Conservation (phyloP, 2,113 vertebrate species). For the Canis aureus region DNA sequence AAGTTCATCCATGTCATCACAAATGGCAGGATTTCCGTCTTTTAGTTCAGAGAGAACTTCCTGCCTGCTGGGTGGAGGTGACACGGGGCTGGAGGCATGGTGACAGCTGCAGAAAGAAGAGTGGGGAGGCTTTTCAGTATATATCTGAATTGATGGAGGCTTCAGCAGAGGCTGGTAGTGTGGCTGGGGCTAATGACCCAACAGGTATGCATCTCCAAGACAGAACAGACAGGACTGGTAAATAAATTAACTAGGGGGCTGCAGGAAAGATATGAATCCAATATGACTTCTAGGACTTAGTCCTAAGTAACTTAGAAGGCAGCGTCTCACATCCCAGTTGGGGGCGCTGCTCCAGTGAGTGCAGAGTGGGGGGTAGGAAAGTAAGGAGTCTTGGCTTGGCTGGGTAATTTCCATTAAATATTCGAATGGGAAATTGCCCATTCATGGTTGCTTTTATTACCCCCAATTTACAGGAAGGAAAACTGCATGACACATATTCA, state of each 20-base stretch:
- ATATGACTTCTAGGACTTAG: too few species aligned
- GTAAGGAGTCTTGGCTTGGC: not conserved
- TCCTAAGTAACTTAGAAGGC: not conserved
- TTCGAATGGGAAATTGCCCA: not conserved
- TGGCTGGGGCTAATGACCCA: not conserved
- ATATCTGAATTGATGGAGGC: fast-evolving
- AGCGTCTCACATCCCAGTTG: not conserved
- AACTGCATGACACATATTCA: not conserved
- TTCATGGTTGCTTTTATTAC: not conserved
- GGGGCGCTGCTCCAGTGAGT: fast-evolving
- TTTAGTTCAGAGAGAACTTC: not conserved
- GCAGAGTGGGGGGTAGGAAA: too few species aligned
- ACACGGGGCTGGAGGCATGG: not conserved
- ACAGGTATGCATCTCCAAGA: fast-evolving
- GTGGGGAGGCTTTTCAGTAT: not conserved
- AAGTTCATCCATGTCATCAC: not conserved
- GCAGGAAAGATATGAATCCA: not conserved
- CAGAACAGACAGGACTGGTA: too few species aligned
- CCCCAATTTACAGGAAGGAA: not conserved
- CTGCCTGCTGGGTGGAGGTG: not conserved
- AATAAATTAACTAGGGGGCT: not conserved
- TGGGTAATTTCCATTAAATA: not conserved
- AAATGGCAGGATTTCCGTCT: not conserved
- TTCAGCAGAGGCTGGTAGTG: too few species aligned
- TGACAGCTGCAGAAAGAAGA: fast-evolving